Conservation (phyloP, 2,888 invertebrate species). For the Germaria angustata region DNA sequence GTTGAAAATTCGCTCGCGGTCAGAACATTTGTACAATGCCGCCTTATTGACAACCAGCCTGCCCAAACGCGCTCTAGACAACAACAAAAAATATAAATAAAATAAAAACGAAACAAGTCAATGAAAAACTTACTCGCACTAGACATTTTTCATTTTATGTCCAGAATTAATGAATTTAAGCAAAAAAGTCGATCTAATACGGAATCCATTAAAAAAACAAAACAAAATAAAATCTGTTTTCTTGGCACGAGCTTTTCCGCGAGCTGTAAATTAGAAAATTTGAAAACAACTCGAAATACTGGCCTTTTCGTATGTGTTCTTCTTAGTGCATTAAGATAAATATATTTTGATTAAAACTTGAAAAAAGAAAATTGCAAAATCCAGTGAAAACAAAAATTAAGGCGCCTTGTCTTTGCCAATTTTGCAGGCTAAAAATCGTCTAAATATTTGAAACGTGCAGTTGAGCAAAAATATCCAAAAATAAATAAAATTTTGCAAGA, state of each 20-base stretch:
- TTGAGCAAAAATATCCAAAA: slow-evolving; percentile 49
- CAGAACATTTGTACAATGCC: slow-evolving; percentile 71
- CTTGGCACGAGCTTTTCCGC: slow-evolving; percentile 68
- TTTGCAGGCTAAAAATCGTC: background rate
- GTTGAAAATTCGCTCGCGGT: slow-evolving; percentile 76
- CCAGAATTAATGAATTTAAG: slow-evolving; percentile 39
- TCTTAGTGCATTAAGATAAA: slow-evolving; percentile 34
- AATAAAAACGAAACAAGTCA: slow-evolving; percentile 27
- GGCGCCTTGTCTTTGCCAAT: slow-evolving; percentile 33
- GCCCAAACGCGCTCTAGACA: slow-evolving; percentile 7
- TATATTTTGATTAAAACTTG: slow-evolving; percentile 32
- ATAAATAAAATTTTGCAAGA: slow-evolving; percentile 23
- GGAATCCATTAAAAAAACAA: slow-evolving; percentile 2
- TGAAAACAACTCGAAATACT: slow-evolving; percentile 17
- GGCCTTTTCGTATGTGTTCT: background rate
- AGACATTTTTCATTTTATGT: slow-evolving; percentile 35
- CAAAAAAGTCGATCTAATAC: background rate
- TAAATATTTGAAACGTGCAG: slow-evolving; percentile 43
- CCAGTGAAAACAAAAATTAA: slow-evolving; percentile 26
- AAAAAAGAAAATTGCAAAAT: slow-evolving; percentile 31
- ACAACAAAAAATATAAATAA: background rate
- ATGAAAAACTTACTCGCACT: slow-evolving; percentile 38
- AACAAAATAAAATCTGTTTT: slow-evolving; percentile 16
- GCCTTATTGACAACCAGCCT: slow-evolving; percentile 30
- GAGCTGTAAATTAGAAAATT: slow-evolving; percentile 51